Percentiles rank a stretch among this genome's conserved stretches.
phyloP scores from a whole-genome alignment of 2,113 vertebrate genomes.

The Sander vitreus region DNA sequence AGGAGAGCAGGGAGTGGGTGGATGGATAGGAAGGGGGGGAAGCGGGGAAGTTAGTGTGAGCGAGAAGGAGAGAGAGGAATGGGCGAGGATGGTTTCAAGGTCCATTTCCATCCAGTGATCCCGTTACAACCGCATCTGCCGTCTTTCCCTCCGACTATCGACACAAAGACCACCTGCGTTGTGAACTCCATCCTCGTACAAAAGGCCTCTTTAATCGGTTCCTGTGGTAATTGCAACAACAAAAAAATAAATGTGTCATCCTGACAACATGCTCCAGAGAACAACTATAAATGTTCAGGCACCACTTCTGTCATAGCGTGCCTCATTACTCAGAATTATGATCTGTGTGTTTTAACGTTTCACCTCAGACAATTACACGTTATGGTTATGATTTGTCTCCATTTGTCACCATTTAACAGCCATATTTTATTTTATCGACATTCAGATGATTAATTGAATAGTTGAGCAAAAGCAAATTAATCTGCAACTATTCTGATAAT shows the following conservation, averaged over 20 bases:
- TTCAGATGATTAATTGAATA: too few relatives aligned
- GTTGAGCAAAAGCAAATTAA: neutral
- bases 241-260: constrained; percentile 23
- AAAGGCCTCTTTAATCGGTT: constrained; percentile 67
- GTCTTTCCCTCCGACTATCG: constrained; percentile 48
- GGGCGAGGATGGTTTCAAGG: constrained; percentile 43
- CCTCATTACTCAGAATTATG: constrained; percentile 17
- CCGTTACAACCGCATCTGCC: constrained; percentile 75
- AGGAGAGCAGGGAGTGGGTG: neutral
- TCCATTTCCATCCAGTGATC: constrained; percentile 76
- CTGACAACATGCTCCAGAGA: constrained; percentile 3
- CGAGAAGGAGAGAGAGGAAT: neutral
- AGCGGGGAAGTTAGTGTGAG: constrained; percentile 12
- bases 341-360: constrained; percentile 8
- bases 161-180: constrained; percentile 69
- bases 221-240: constrained; percentile 56
- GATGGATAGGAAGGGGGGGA: neutral
- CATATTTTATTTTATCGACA: neutral
- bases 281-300: neutral
- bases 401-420: neutral
- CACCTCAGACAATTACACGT: constrained; percentile 6
- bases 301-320: neutral
- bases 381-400: neutral
- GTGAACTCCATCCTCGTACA: constrained; percentile 46
- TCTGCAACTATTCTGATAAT: neutral